A percentile compares a stretch with the other conserved stretches of the same genome.
These are phyloP conservation scores for Hippocampus zosterae DNA, from an alignment of 2,113 vertebrate genomes.

Conservation along the genomic window DNA sequence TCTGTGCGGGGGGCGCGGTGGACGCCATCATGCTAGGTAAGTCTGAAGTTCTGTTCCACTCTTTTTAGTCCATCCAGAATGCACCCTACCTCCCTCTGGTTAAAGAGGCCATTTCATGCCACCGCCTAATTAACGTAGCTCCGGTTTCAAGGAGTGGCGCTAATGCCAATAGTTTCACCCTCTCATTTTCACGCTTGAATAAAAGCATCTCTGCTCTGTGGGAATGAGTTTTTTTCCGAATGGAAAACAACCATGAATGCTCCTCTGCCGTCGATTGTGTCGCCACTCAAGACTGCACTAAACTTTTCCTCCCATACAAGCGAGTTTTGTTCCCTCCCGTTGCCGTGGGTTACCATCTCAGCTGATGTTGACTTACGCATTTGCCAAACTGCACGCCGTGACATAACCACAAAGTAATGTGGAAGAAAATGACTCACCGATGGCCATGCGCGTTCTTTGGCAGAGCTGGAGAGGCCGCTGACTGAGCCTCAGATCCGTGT, in stretches of 20 bases:
- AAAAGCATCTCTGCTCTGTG: conserved; percentile 14
- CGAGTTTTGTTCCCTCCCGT: conserved; percentile 20
- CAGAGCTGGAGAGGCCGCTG: conserved; percentile 92
- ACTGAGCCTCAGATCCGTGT: conserved; percentile 96
- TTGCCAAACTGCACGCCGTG: conserved; percentile 13
- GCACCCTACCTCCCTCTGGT: conserved; percentile 26
- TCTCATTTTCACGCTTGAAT: conserved; percentile 34
- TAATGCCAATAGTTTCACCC: conserved; percentile 30
- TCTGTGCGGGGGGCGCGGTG: conserved; percentile 96
- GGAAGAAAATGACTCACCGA: conserved; percentile 7
- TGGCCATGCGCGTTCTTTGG: conserved; percentile 27
- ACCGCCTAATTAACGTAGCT: conserved; percentile 64
- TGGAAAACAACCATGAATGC: conserved; percentile 9
- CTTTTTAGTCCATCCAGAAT: conserved; percentile 46
- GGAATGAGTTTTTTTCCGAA: not conserved
- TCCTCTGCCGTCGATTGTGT: not conserved
- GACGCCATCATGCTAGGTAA: conserved; percentile 98
- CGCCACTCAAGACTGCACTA: not conserved
- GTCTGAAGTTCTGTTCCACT: conserved; percentile 50
- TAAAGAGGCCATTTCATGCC: conserved; percentile 27
- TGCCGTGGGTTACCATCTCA: conserved; percentile 31
- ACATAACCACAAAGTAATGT: not conserved
- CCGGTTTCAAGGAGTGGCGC: conserved; percentile 56
- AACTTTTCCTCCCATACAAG: conserved; percentile 5
- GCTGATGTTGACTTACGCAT: conserved; percentile 3